Conservation (phyloP, 2,113 vertebrate genomes). For the Carettochelys insculpta region DNA sequence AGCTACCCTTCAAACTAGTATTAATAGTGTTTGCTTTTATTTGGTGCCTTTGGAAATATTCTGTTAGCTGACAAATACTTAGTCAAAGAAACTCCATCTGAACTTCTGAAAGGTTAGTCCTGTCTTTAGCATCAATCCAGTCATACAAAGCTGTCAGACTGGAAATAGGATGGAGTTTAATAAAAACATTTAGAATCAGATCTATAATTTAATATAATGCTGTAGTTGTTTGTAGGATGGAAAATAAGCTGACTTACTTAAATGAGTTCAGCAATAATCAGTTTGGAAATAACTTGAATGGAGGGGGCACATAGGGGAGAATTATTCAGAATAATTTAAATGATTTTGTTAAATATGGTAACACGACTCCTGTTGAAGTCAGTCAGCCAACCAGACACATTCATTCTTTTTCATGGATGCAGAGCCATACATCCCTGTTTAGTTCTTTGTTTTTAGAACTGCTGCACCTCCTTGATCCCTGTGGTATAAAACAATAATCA, state of each 20-base stretch:
- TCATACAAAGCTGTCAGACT: background rate
- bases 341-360: background rate
- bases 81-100: background rate
- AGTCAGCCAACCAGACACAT: background rate
- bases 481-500: background rate
- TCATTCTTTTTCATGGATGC: background rate
- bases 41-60: background rate
- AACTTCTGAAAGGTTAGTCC: background rate
- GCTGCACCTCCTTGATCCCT: background rate
- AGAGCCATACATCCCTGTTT: background rate
- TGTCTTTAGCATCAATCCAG: background rate
- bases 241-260: background rate
- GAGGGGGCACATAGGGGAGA: background rate
- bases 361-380: background rate
- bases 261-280: background rate
- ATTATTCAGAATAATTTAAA: background rate
- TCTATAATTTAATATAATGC: background rate
- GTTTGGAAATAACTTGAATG: background rate
- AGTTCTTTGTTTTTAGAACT: background rate
- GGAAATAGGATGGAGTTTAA: background rate
- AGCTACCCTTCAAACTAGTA: background rate
- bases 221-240: background rate
- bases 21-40: background rate
- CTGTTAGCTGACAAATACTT: background rate
- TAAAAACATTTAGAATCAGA: background rate